Evolutionary conservation across 2,113 vertebrate species (phyloP), one percentile per base, ranked within the genome.

Genomic region (Aptenodytes forsteri): DNA sequence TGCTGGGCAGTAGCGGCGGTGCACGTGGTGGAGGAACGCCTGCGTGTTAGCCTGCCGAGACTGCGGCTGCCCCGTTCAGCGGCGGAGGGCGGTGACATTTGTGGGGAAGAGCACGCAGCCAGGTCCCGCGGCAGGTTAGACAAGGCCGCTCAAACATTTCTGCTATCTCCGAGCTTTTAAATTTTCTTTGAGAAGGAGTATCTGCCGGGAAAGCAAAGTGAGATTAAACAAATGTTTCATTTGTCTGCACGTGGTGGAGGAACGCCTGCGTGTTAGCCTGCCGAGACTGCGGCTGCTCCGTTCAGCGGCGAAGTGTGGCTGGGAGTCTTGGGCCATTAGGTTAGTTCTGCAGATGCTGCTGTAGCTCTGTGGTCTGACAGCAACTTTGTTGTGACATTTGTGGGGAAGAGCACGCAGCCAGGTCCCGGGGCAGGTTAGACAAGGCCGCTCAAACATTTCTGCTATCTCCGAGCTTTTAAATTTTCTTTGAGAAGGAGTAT

Each of bases 361-460:
- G 69, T 5, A 58, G 84, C 89, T 83, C 36, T 36, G 58, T 15
- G 62, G 13, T 55, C 46, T 91, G 64, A 8, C 34, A 76, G 67
- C 30, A 42, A 1, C 47, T 40, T 27, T 16, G 11, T 44, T 11
- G 36, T 58, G 70, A 20, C 40, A 14, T 8, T 15, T 0, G 0
- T 56, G 73, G 32, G 27, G 36, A 44, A 34, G 36, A 62, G 65
- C 36, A 18, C 1, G 2, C 21, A 34, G 64, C 20, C 27, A 9
- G 40, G 23, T 67, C 78, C 82, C 2, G 1, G 50, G 52, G 20
- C 36, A 64, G 64, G 9, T 58, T 47, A 36, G 26, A 21, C 19
- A 10, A 23, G n/a, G 61, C 85, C 2, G 0, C 21, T 42, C 18
- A 22, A 56, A 32, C 49, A 52, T 40, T 79, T 34, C 55, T 88